Base-by-base conservation (phyloP, 2,113 vertebrate species). In the Pteruthius melanotis region DNA sequence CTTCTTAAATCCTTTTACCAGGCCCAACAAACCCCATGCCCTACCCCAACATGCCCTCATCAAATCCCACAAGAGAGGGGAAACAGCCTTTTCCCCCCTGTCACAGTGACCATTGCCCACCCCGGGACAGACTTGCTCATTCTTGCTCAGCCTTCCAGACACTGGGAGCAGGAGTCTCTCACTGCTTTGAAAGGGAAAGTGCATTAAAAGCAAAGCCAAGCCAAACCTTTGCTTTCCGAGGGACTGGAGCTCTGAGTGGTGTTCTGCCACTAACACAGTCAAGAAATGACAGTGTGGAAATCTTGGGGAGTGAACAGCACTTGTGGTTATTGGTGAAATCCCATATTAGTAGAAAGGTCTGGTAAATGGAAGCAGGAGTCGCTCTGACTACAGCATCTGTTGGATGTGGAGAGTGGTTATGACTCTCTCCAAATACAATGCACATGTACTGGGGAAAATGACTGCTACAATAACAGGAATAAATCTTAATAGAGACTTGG, bases 401-500 rank as follows among this genome's bases (percentile, higher is more conserved):
- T 96, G 96, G 91, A 96, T 95, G 92, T 95, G 96, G 96, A 95
- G 91, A 97, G 94, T 92, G 89, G 92, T 90, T 94, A 94, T 94
- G 95, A 91, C 93, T 96, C 87, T 70, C 90, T 93, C 68, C 95
- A 96, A 97, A 96, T 94, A 96, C 96, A 92, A 94, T 94, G 88
- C 96, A 96, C 85, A 94, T 96, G 95, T 96, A 93, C 87, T 91
- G 78, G 68, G 88, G 92, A 96, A 94, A 96, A 96, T 70, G 91
- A 97, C 92, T 93, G 96, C 91, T 95, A 96, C 95, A 96, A 96
- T 95, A 97, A 93, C 91, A 94, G 94, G 94, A 97, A 97, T 97
- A 97, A 97, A 97, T 97, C 96, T 96, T 95, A 97, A 97, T 96
- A 97, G 95, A 96, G 94, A 72, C 93, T 95, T 86, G 87, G 95